Base-by-base conservation (phyloP, 2,888 invertebrate genomes). In the Hypomecis atomaria region DNA sequence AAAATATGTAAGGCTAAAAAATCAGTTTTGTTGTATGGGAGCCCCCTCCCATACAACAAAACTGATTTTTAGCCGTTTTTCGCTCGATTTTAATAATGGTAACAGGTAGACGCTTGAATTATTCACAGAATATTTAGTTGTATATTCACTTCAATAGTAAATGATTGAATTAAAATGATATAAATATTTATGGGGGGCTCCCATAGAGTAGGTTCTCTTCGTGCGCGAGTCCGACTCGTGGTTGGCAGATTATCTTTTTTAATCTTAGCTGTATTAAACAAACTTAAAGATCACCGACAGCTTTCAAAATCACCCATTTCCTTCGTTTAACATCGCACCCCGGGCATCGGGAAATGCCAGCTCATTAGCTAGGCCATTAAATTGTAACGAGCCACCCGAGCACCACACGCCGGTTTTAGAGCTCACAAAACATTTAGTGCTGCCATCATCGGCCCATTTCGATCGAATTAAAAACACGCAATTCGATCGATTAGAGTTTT, bases 341-440 rank as follows among this genome's bases (percentile, higher is more conserved):
- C 68, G 50, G 62, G 68, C 67, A 56, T 69, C 68, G 60, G 65
- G 60, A 64, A 69, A 64, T 68, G 67, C 67, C 66, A 67, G 75
- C 77, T 81, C 82, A 82, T 84, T 83, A 82, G 77, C 55, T 48
- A 65, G 57, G 65, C 74, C 75, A 80, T 83, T 77, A 82, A 79
- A 74, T 63, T 48, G 74, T 84, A 77, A 84, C 81, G 83, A 82
- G 59, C 79, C 57, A 49, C 50, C 48, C 49, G 40, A 52, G 55
- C 59, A n/a, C n/a, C n/a, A n/a, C n/a, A 76, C 73, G 69, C 60
- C 57, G 47, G 40, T 59, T 66, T 69, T 66, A 66, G 48, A 64
- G 62, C 58, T 78, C 75, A 75, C 78, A 78, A 77, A 79, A 78
- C 74, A 70, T 62, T 69, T 67, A 65, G 63, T 68, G 70, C 71